Evolutionary conservation across 2,113 vertebrate species (phyloP), one percentile per base, ranked within the genome.

Genomic region (Opisthocomus hoazin): DNA sequence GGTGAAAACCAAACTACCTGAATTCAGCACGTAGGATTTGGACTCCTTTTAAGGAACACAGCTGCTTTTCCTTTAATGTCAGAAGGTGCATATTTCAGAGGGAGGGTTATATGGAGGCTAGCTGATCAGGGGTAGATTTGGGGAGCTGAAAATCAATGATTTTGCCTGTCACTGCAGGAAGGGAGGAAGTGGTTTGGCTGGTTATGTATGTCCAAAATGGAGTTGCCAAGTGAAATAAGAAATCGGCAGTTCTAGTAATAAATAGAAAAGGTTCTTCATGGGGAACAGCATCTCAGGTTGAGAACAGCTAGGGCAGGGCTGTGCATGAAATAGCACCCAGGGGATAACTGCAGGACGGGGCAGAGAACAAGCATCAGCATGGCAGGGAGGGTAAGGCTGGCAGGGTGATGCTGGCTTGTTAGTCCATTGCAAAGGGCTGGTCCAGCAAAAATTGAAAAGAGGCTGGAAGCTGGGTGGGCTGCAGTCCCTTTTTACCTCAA

Each of bases 71-170:
- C 32, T 89, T 29, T 70, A 9, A 19, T 69, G 41, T 45, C 74
- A 56, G 46, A 79, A 92, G 57, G 37, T 68, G 17, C 10, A 13
- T 77, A 70, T 75, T 64, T 26, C 57, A 69, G 36, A 56, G 22
- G 36, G 46, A 90, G 12, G 15, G 27, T 64, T 45, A 58, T 8
- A 19, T 51, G 48, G 34, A 81, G 51, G 51, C 3, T 32, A 60
- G 19, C 37, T 57, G n/a, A 10, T 70, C 58, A 0, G 0, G 41
- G 27, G 46, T 48, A 46, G 46, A 43, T 57, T 66, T 19, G 34
- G 21, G 81, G 32, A 79, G 77, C 36, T 53, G 61, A 37, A 89
- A 94, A 90, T 4, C 74, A 76, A 29, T n/a, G 1, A 36, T 69
- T 89, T 92, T 91, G 45, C 27, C 22, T 73, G 60, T 64, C 36